Percentiles rank a stretch among this genome's conserved stretches.
These are phyloP conservation scores for Sebastiscus albofasciatus DNA, from an alignment of 2,797 vertebrate genomes.

Conservation along the genomic window DNA sequence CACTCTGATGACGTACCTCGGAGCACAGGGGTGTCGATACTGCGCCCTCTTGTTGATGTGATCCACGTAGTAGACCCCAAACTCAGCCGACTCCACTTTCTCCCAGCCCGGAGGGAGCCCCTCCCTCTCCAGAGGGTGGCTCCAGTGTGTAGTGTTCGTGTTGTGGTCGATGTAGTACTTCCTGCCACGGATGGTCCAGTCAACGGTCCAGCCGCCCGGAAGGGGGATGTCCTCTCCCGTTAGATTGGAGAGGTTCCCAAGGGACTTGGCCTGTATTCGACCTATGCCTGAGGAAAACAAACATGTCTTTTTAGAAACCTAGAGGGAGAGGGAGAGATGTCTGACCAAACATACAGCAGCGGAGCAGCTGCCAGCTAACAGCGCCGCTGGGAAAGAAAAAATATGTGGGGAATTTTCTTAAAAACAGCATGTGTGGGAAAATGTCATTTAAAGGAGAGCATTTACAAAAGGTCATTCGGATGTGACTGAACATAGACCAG, in stretches of 20 bases:
- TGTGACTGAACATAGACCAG: slow-evolving; percentile 12
- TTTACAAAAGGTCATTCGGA: slow-evolving; percentile 34
- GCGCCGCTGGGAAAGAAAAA: slow-evolving; percentile 40
- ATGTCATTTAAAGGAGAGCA: slow-evolving; percentile 39
- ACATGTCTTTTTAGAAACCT: slow-evolving; percentile 47
- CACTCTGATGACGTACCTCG: slow-evolving; percentile 83
- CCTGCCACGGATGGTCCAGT: slow-evolving; percentile 98
- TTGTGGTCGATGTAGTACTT: slow-evolving; percentile 99
- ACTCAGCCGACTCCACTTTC: slow-evolving; percentile 94
- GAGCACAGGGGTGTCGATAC: slow-evolving; percentile 96
- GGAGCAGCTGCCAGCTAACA: slow-evolving; percentile 33
- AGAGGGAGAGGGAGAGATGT: slow-evolving; percentile 31
- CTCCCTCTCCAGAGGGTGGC: slow-evolving; percentile 96
- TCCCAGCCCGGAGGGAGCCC: slow-evolving; percentile 98
- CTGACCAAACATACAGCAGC: slow-evolving; percentile 35
- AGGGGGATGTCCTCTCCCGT: slow-evolving; percentile 92
- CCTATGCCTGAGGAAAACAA: slow-evolving; percentile 88
- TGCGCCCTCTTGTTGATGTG: slow-evolving; percentile 97
- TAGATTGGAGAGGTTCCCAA: slow-evolving; percentile 94
- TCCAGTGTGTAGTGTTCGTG: slow-evolving; percentile 99
- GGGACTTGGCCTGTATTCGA: slow-evolving; percentile 94
- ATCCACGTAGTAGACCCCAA: slow-evolving; percentile 97
- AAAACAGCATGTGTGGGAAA: slow-evolving; percentile 65
- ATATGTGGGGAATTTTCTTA: slow-evolving; percentile 19
- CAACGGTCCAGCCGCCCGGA: slow-evolving; percentile 95